phyloP scores from a whole-genome alignment of 2,888 invertebrate genomes.

The Atethmia centrago region DNA sequence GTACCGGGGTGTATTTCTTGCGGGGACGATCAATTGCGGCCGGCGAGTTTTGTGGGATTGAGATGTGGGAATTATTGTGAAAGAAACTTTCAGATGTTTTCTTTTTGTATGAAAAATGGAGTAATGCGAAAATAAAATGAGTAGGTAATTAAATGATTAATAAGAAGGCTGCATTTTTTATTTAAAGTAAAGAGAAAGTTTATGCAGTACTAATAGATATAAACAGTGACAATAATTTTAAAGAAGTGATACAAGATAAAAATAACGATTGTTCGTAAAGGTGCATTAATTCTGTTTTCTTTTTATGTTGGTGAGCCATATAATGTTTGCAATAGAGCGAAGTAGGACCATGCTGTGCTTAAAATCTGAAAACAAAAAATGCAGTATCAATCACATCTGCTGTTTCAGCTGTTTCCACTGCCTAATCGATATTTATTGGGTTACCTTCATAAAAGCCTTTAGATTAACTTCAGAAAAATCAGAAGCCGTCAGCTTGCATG shows the following conservation, averaged over 20 bases:
- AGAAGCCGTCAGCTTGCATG: conserved; percentile 78
- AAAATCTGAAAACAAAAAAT: conserved; percentile 70
- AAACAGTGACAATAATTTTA: neutral
- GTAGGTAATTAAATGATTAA: neutral
- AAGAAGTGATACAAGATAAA: neutral
- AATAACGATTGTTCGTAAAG: neutral
- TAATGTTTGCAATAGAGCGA: conserved; percentile 74
- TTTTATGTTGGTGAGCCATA: conserved; percentile 56
- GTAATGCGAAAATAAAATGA: neutral
- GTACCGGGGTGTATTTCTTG: conserved; percentile 50
- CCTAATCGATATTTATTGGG: neutral
- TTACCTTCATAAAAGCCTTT: conserved; percentile 73
- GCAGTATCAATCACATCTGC: neutral
- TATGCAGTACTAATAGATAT: neutral
- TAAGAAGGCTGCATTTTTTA: neutral
- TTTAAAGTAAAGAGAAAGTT: neutral
- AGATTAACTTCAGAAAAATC: conserved; percentile 79
- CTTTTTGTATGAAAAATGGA: neutral
- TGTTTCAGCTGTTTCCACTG: neutral
- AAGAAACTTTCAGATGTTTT: neutral
- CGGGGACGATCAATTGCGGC: conserved; percentile 43
- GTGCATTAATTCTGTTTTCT: neutral
- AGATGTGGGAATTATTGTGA: conserved; percentile 6
- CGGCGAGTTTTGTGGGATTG: conserved; percentile 6
- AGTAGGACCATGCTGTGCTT: conserved; percentile 77